These are phyloP conservation scores for Belgica antarctica DNA, from an alignment of 2,888 invertebrate species.

Conservation along the genomic window DNA sequence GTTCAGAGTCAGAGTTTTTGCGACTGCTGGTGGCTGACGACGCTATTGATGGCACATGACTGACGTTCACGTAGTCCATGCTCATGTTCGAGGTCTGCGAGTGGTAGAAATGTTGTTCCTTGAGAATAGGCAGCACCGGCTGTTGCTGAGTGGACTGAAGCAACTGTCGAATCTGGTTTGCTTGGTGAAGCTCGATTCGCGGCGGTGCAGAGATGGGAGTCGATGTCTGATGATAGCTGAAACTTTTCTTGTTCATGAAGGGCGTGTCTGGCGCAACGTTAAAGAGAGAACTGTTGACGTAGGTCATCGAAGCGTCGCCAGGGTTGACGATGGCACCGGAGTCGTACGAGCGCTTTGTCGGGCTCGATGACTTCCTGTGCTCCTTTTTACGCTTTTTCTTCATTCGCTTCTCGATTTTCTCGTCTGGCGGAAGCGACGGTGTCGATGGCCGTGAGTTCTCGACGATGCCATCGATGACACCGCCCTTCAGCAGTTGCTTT, in stretches of 20 bases:
- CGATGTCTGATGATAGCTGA: slow-evolving; percentile 44
- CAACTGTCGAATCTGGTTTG: slow-evolving; percentile 46
- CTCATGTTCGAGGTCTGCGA: slow-evolving; percentile 45
- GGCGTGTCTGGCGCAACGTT: slow-evolving; percentile 45
- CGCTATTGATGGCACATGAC: slow-evolving; percentile 43
- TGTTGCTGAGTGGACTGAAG: slow-evolving; percentile 33
- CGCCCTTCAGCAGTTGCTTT: slow-evolving; percentile 66
- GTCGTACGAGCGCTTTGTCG: slow-evolving; percentile 59
- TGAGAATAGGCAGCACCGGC: slow-evolving; percentile 25
- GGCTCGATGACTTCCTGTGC: slow-evolving; percentile 56
- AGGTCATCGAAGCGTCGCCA: slow-evolving; percentile 49
- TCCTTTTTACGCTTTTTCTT: slow-evolving; percentile 63
- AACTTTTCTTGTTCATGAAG: slow-evolving; percentile 44
- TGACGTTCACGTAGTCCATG: slow-evolving; percentile 19
- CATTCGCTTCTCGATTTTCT: slow-evolving; percentile 48
- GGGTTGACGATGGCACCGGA: slow-evolving; percentile 57
- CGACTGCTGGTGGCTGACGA: slow-evolving; percentile 47
- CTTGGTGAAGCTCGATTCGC: slow-evolving; percentile 46
- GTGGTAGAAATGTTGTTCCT: slow-evolving; percentile 42
- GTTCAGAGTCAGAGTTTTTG: slow-evolving; percentile 58
- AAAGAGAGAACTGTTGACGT: slow-evolving; percentile 7
- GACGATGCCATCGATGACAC: slow-evolving; percentile 62
- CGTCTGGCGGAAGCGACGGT: slow-evolving; percentile 58
- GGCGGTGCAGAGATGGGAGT: slow-evolving; percentile 47
- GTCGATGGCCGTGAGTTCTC: slow-evolving; percentile 66